These are phyloP conservation scores for Osmerus mordax DNA, from an alignment of 2,113 vertebrate genomes.

Conservation along the genomic window DNA sequence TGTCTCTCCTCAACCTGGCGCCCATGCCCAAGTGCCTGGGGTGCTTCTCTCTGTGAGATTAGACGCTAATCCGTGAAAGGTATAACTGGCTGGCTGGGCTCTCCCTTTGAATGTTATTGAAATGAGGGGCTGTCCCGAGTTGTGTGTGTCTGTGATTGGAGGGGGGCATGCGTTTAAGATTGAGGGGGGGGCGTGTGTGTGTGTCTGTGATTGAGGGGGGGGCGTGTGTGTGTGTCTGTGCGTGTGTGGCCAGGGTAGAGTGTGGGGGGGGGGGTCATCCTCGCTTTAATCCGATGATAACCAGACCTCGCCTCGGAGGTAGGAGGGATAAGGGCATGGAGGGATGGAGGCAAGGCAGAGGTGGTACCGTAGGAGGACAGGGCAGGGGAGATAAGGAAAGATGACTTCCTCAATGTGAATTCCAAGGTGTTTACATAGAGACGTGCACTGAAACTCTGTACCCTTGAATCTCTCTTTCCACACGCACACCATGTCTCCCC, in stretches of 20 bases:
- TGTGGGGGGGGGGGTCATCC: slow-evolving; percentile 25
- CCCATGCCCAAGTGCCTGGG: slow-evolving; percentile 53
- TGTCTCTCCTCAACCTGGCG: slow-evolving; percentile 33
- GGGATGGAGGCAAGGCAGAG: slow-evolving; percentile 32
- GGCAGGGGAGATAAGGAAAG: slow-evolving; percentile 48
- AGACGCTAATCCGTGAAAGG: slow-evolving; percentile 70
- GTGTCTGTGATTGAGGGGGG: slow-evolving; percentile 19
- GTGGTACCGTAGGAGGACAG: slow-evolving; percentile 35
- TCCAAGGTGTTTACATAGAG: slow-evolving; percentile 17
- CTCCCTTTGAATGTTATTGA: slow-evolving; percentile 64
- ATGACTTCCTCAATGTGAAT: slow-evolving; percentile 32
- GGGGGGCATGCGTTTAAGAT: neutral
- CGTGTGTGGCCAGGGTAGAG: neutral
- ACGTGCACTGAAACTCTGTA: neutral
- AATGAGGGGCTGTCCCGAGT: slow-evolving; percentile 52
- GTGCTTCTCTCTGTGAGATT: slow-evolving; percentile 64
- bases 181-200: slow-evolving; percentile 2
- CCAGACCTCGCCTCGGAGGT: slow-evolving; percentile 39
- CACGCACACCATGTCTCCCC: too few species aligned
- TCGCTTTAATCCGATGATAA: slow-evolving; percentile 59
- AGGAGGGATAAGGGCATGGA: neutral
- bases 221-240: slow-evolving; percentile 13
- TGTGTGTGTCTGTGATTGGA: slow-evolving; percentile 36
- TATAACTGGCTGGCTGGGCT: slow-evolving; percentile 47
- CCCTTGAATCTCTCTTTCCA: neutral